These are phyloP conservation scores for Allacma fusca DNA, from an alignment of 2,888 invertebrate species.

Conservation along the genomic window DNA sequence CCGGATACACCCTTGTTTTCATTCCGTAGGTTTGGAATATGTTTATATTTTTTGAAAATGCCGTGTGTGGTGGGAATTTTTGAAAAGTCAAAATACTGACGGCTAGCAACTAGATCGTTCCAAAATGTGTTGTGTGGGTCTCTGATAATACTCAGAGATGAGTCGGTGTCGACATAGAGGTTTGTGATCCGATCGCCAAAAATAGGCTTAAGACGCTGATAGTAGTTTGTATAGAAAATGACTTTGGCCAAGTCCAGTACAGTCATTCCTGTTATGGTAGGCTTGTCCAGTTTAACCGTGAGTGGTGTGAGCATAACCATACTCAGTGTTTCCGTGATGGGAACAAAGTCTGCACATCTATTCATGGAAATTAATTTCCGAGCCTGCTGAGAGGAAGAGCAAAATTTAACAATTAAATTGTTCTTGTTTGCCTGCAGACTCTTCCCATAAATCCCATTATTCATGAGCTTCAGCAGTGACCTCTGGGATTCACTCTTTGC, in stretches of 20 bases:
- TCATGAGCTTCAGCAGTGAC: neutral
- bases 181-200: neutral
- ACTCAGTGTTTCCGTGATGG: neutral
- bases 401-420: neutral
- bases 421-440: neutral
- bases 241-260: constrained; percentile 5
- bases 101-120: neutral
- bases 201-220: neutral
- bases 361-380: neutral
- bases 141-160: neutral
- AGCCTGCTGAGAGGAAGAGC: neutral
- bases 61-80: neutral
- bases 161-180: neutral
- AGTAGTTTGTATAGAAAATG: neutral
- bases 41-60: neutral
- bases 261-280: neutral
- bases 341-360: neutral
- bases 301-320: neutral
- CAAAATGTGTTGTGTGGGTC: neutral
- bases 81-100: neutral
- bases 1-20: neutral
- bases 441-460: neutral
- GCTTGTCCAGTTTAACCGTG: neutral
- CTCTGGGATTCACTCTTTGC: neutral
- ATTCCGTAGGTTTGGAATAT: neutral